Percentiles rank a stretch among this genome's conserved stretches.
These are phyloP conservation scores for Arnoldichthys spilopterus DNA, from an alignment of 2,797 vertebrate species.

Conservation along the genomic window DNA sequence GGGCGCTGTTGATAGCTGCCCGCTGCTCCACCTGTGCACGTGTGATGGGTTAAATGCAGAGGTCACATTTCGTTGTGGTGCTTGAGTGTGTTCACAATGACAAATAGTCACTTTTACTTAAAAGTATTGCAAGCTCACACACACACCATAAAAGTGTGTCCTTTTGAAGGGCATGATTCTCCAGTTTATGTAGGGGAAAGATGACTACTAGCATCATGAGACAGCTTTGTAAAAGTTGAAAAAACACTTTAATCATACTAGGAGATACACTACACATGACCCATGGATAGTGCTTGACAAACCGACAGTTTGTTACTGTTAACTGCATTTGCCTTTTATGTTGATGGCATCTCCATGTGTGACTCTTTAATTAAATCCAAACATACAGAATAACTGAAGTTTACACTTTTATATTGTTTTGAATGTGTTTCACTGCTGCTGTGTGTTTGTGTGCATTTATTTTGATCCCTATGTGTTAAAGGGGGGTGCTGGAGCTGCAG, in stretches of 20 bases:
- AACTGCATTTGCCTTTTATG: neutral
- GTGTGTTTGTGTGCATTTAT: neutral
- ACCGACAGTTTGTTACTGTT: neutral
- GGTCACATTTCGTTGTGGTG: too few species aligned
- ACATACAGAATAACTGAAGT: too few species aligned
- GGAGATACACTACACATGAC: too few species aligned
- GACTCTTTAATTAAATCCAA: neutral
- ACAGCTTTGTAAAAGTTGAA: neutral
- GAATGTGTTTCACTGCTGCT: neutral
- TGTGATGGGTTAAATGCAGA: too few species aligned
- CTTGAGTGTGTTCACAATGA: too few species aligned
- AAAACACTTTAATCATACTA: neutral
- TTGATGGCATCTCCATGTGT: neutral
- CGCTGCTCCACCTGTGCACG: too few species aligned
- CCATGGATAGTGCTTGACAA: neutral
- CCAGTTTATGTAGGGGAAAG: neutral
- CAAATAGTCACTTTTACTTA: too few species aligned
- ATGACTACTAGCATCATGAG: neutral
- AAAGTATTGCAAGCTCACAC: neutral
- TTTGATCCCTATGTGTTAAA: neutral
- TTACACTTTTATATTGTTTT: neutral
- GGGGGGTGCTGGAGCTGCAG: neutral
- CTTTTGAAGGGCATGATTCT: neutral
- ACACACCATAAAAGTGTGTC: conserved; percentile 2
- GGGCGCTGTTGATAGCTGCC: too few species aligned